These are phyloP conservation scores for Perdita meconis DNA, from an alignment of 2,888 invertebrate genomes.

Conservation along the genomic window DNA sequence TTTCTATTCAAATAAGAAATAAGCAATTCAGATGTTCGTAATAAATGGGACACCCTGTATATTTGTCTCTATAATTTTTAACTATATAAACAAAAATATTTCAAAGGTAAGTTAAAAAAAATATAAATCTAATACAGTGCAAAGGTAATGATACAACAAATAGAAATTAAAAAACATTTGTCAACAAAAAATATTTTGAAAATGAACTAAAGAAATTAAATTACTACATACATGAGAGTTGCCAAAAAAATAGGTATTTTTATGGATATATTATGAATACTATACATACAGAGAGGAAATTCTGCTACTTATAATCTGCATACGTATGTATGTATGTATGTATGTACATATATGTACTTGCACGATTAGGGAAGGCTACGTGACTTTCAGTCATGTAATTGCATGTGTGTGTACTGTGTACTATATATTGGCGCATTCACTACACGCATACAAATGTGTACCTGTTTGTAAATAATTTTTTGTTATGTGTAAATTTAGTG, in stretches of 20 bases:
- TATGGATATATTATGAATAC: conserved; percentile 5
- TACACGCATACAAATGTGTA: conserved; percentile 24
- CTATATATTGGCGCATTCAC: conserved; percentile 14
- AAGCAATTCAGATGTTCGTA: no score
- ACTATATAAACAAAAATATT: conserved; percentile 9
- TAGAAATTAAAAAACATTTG: neutral
- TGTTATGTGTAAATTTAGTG: conserved; percentile 20
- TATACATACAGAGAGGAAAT: no score
- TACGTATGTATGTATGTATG: conserved; percentile 1
- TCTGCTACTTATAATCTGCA: neutral
- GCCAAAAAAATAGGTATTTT: conserved; percentile 16
- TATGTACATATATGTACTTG: neutral
- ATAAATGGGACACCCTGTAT: neutral
- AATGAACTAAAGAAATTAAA: conserved; percentile 13
- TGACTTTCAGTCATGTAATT: conserved; percentile 23
- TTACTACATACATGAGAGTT: conserved; percentile 10
- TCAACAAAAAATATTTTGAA: conserved; percentile 7
- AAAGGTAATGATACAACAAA: conserved; percentile 7
- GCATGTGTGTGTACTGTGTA: conserved; percentile 19
- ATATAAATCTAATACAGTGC: conserved; percentile 31
- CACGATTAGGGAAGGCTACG: neutral
- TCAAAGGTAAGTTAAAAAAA: conserved; percentile 45
- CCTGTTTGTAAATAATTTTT: conserved; percentile 37
- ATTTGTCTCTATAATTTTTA: conserved; percentile 27
- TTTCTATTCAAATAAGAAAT: no score